Percentiles rank a stretch among this genome's conserved stretches.
Evolutionary conservation across 1,140 invertebrate species (phyloP).

Genomic region (Cyrtorhinus lividipennis): DNA sequence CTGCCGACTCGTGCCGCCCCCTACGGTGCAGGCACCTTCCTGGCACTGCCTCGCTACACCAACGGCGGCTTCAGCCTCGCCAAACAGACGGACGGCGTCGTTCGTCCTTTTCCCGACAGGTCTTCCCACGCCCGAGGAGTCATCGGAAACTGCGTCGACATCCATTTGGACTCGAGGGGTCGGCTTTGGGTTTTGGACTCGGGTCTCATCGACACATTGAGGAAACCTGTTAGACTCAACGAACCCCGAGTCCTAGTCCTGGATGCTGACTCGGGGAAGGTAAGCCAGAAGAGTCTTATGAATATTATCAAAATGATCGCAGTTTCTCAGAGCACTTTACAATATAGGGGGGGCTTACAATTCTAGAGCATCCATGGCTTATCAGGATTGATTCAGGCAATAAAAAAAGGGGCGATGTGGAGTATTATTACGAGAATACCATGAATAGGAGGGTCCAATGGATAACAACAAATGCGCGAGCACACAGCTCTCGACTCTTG

Average conservation of each 20-base stretch:
- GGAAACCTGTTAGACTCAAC: slow-evolving; percentile 37
- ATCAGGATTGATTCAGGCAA: no score
- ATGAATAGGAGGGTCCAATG: no score
- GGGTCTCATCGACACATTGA: slow-evolving; percentile 40
- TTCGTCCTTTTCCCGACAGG: slow-evolving; percentile 45
- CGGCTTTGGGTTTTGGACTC: slow-evolving; percentile 44
- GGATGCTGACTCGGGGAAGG: slow-evolving; percentile 29
- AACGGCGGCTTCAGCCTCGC: slow-evolving; percentile 40
- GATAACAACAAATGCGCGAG: no score
- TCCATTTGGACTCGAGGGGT: slow-evolving; percentile 37
- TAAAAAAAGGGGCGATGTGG: no score
- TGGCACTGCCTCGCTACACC: slow-evolving; percentile 27
- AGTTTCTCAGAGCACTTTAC: no score
- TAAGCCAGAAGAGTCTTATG: no score
- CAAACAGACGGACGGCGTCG: slow-evolving; percentile 30
- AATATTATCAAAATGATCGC: no score
- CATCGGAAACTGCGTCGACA: slow-evolving; percentile 35
- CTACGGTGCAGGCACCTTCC: slow-evolving; percentile 2
- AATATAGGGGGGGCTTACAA: no score
- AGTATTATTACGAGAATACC: no score
- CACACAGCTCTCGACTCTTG: no score
- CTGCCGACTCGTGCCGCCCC: slow-evolving; percentile 12
- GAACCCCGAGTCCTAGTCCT: slow-evolving; percentile 41
- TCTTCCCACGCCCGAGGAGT: slow-evolving; percentile 44
- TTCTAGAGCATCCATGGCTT: no score